Evolutionary conservation across 1,140 invertebrate genomes (phyloP).

Genomic region (Tachypleus tridentatus): DNA sequence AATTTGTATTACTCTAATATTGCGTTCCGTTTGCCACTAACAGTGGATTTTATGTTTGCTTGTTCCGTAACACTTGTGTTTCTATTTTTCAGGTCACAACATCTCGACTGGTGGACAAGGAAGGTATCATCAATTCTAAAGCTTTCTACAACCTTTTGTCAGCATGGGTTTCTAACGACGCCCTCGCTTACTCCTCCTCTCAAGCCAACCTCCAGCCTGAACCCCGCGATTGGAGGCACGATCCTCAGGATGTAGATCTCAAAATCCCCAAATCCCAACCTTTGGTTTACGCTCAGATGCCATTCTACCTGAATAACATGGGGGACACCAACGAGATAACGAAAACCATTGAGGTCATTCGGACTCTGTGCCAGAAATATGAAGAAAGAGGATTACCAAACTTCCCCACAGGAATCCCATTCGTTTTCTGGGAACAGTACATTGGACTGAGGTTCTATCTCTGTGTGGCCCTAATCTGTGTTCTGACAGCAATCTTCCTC

Average conservation of each 20-base stretch:
- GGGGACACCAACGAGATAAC: constrained; percentile 68
- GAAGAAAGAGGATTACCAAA: constrained; percentile 81
- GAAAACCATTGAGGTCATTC: constrained; percentile 55
- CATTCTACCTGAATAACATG: constrained; percentile 67
- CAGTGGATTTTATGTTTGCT: too few relatives aligned
- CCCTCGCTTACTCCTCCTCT: constrained; percentile 82
- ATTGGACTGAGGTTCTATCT: constrained; percentile 67
- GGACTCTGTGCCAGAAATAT: constrained; percentile 72
- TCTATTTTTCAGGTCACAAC: constrained; percentile 28
- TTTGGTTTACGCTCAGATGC: constrained; percentile 83
- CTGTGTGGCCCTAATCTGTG: constrained; percentile 59
- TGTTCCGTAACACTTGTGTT: too few relatives aligned
- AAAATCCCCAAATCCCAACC: constrained; percentile 89
- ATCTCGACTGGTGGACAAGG: constrained; percentile 63
- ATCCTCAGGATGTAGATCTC: constrained; percentile 59
- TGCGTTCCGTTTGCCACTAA: too few relatives aligned
- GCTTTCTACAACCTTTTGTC: constrained; percentile 98
- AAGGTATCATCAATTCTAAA: constrained; percentile 87
- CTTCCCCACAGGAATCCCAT: constrained; percentile 83
- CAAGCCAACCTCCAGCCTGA: constrained; percentile 69
- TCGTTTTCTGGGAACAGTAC: constrained; percentile 98
- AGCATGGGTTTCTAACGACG: constrained; percentile 91
- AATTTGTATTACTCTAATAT: too few relatives aligned
- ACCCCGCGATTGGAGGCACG: constrained; percentile 71
- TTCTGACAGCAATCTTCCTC: constrained; percentile 58